Conservation (phyloP, 1,140 invertebrate genomes). For the Pteromalus puparum region DNA sequence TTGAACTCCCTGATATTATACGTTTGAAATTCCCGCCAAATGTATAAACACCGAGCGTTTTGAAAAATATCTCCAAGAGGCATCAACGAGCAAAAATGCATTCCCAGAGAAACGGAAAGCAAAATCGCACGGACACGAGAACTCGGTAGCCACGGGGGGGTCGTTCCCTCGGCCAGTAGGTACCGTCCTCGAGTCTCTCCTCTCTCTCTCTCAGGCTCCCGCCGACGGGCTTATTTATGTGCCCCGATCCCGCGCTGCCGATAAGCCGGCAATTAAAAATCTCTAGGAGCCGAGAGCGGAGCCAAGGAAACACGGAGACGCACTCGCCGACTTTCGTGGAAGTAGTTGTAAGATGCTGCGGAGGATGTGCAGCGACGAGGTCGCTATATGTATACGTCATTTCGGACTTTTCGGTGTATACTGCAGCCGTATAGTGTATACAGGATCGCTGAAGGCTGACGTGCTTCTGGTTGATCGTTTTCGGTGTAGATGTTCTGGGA, state of each 20-base stretch:
- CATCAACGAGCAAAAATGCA: background rate
- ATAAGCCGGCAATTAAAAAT: slow-evolving; percentile 59
- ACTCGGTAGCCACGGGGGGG: slow-evolving; percentile 31
- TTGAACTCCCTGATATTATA: background rate
- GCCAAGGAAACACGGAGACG: slow-evolving; percentile 21
- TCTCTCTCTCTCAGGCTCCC: background rate
- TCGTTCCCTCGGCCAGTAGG: background rate
- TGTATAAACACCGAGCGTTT: background rate
- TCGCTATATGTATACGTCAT: background rate
- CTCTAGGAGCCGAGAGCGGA: slow-evolving; percentile 42
- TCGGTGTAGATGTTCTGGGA: background rate
- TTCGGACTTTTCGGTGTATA: background rate
- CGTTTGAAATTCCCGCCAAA: background rate
- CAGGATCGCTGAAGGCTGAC: background rate
- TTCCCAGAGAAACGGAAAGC: slow-evolving; percentile 10
- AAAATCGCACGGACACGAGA: background rate
- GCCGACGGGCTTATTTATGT: slow-evolving; percentile 56
- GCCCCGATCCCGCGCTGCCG: slow-evolving; percentile 51
- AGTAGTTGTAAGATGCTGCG: background rate
- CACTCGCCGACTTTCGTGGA: slow-evolving; percentile 41
- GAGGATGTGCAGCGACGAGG: background rate
- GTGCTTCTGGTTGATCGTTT: background rate
- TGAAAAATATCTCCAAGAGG: background rate
- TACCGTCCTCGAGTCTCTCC: background rate
- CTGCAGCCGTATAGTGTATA: too few species aligned